phyloP scores from a whole-genome alignment of 1,140 invertebrate species.

The Penaeus indicus region DNA sequence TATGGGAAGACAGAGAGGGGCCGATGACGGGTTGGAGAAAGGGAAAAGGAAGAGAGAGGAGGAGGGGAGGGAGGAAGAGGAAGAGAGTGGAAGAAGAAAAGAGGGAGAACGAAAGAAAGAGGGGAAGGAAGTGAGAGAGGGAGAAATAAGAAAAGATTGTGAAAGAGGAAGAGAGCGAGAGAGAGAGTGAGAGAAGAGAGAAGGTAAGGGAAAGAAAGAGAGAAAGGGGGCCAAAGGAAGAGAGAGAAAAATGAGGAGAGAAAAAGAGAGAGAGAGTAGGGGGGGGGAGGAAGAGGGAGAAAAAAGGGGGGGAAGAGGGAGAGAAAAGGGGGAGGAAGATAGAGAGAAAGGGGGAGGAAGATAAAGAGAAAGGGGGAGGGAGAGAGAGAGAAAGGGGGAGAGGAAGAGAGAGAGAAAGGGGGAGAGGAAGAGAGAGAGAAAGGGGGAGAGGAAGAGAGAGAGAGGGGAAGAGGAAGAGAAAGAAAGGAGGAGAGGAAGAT shows the following conservation, averaged over 20 bases:
- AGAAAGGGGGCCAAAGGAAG: neutral
- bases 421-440: neutral
- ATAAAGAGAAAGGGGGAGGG: neutral
- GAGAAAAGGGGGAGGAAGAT: neutral
- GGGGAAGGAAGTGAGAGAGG: neutral
- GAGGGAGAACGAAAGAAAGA: neutral
- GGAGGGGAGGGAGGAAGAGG: conserved; percentile 5
- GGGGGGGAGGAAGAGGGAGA: neutral
- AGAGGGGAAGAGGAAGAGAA: neutral
- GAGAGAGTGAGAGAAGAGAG: conserved; percentile 6
- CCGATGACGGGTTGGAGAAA: no score
- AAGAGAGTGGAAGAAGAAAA: neutral
- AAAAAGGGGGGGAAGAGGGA: neutral
- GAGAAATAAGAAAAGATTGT: neutral
- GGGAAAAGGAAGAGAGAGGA: no score
- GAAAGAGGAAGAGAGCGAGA: no score
- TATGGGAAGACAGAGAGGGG: neutral
- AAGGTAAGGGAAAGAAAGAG: neutral
- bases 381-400: neutral
- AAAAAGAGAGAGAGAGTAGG: neutral
- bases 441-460: no score
- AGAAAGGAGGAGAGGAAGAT: neutral
- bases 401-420: neutral
- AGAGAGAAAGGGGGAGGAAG: neutral
- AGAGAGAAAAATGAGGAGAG: neutral